phyloP scores from a whole-genome alignment of 2,888 invertebrate genomes.

The Archaeoteleia sp. region DNA sequence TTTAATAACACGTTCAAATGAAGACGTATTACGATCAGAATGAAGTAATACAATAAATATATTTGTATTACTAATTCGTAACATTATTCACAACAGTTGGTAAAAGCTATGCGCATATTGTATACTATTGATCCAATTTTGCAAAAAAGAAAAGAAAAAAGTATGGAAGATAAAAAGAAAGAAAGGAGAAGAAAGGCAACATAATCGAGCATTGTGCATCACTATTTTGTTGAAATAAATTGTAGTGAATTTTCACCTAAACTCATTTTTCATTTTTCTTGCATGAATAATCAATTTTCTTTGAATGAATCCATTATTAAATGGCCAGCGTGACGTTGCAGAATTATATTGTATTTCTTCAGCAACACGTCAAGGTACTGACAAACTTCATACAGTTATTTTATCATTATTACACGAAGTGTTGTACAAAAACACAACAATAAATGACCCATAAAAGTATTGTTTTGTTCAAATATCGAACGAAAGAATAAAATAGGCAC shows the following conservation, averaged over 20 bases:
- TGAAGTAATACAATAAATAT: no score
- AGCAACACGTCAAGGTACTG: slow-evolving; percentile 19
- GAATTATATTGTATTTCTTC: slow-evolving; percentile 29
- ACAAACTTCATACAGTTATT: slow-evolving; percentile 32
- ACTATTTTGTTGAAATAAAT: slow-evolving; percentile 42
- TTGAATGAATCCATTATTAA: slow-evolving; percentile 43
- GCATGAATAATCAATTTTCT: slow-evolving; percentile 46
- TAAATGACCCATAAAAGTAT: slow-evolving; percentile 14
- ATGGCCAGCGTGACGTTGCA: slow-evolving; percentile 34
- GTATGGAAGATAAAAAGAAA: no score
- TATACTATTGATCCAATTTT: no score
- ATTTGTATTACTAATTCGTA: no score
- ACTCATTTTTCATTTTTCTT: slow-evolving; percentile 43
- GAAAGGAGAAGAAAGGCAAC: no score
- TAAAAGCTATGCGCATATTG: no score
- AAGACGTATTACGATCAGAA: no score
- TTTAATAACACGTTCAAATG: no score
- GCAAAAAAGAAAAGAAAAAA: no score
- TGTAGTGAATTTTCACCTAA: slow-evolving; percentile 28
- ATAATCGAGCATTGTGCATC: no score
- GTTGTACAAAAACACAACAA: slow-evolving; percentile 3
- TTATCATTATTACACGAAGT: slow-evolving; percentile 20
- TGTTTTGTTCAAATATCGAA: background rate
- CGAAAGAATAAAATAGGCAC: no score
- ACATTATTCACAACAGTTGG: no score